A percentile compares a stretch with the other conserved stretches of the same genome.
Evolutionary conservation across 2,888 invertebrate genomes (phyloP).

Genomic region (Melikaiella ostensackeni): DNA sequence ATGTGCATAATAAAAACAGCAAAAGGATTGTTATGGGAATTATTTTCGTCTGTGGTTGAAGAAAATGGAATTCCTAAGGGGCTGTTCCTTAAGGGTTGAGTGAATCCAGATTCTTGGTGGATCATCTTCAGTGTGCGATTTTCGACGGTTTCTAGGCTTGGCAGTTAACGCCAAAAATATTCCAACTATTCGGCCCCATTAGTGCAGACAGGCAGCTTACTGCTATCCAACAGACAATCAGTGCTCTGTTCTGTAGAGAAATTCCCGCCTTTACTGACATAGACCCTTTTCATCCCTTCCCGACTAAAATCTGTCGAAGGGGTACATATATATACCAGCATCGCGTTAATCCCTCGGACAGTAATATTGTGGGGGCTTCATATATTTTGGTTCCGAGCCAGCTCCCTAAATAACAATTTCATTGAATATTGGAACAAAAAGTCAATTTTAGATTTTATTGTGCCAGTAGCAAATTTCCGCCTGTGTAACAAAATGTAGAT

Average conservation of each 20-base stretch:
- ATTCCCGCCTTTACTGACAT: conserved; percentile 43
- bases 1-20: too few species aligned
- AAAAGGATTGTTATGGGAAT: background rate
- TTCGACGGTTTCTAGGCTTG: conserved; percentile 49
- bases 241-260: conserved; percentile 52
- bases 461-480: too few species aligned
- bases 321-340: conserved; percentile 43
- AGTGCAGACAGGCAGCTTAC: conserved; percentile 50
- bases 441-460: background rate
- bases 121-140: conserved; percentile 45
- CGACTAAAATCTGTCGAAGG: conserved; percentile 47
- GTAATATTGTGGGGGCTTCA: conserved; percentile 49
- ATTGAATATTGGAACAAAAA: background rate
- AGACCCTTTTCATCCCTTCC: conserved; percentile 42
- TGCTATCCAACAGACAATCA: conserved; percentile 61
- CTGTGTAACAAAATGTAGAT: too few species aligned
- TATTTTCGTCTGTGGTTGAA: background rate
- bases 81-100: conserved; percentile 58
- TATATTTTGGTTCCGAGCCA: conserved; percentile 52
- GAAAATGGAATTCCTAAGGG: conserved; percentile 56
- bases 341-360: conserved; percentile 30
- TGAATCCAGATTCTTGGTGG: conserved; percentile 54
- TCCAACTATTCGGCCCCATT: conserved; percentile 69
- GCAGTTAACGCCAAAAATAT: conserved; percentile 66
- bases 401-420: conserved; percentile 36